A percentile compares a stretch with the other conserved stretches of the same genome.
These are phyloP conservation scores for Cottus gobio DNA, from an alignment of 2,113 vertebrate genomes.

Conservation along the genomic window DNA sequence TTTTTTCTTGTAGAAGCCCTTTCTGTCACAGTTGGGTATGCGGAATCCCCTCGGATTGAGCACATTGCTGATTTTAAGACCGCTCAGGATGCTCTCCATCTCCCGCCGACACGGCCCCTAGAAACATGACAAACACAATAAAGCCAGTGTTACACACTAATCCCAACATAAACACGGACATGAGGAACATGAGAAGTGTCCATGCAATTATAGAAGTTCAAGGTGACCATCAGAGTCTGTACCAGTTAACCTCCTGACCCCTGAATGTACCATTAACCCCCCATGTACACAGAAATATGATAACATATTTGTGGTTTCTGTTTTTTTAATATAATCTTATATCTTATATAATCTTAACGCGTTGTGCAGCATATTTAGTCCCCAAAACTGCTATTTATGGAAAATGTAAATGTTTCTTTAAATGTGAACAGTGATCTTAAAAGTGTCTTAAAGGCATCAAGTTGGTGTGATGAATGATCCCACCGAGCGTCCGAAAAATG, in stretches of 20 bases:
- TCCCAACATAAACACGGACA: conserved; percentile 21
- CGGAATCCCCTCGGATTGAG: conserved; percentile 91
- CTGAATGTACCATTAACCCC: background rate
- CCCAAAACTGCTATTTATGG: background rate
- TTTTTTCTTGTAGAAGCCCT: conserved; percentile 98
- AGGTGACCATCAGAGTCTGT: background rate
- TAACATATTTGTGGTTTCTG: background rate
- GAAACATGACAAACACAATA: conserved; percentile 40
- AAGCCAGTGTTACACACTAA: conserved; percentile 18
- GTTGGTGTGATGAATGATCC: conserved; percentile 12
- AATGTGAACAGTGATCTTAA: background rate
- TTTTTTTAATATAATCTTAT: background rate
- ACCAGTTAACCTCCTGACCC: background rate
- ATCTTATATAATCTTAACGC: background rate
- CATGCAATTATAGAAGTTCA: conserved; percentile 8
- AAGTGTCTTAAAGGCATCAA: background rate
- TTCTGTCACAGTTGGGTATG: conserved; percentile 98
- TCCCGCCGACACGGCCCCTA: conserved; percentile 96
- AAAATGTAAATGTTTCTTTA: background rate
- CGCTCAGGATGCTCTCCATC: conserved; percentile 94
- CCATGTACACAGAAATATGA: too few relatives aligned
- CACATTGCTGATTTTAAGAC: conserved; percentile 90
- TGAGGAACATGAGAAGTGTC: conserved; percentile 3
- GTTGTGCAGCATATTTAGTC: background rate
- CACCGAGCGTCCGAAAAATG: conserved; percentile 28